Conservation (phyloP, 2,888 invertebrate genomes). For the Gandaritis pyraliata region DNA sequence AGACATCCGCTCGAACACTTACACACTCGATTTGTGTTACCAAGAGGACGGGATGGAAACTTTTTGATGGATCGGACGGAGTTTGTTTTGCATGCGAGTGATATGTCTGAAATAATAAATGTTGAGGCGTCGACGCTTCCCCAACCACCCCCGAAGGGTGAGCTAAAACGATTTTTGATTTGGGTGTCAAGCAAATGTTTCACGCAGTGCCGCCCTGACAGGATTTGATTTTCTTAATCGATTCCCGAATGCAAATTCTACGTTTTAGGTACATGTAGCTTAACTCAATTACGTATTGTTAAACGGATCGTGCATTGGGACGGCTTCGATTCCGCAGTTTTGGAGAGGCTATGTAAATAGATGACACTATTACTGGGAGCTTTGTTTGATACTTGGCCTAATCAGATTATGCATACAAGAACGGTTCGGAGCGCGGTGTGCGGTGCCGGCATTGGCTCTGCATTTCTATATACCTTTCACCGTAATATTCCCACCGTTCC, state of each 20-base stretch:
- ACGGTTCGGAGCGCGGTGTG: constrained; percentile 65
- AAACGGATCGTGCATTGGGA: constrained; percentile 55
- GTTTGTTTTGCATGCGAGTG: constrained; percentile 85
- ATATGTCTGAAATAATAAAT: constrained; percentile 85
- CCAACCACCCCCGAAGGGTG: constrained; percentile 72
- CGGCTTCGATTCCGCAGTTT: constrained; percentile 57
- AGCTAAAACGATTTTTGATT: constrained; percentile 84
- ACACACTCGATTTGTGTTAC: constrained; percentile 82
- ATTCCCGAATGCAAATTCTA: constrained; percentile 73
- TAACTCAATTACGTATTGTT: constrained; percentile 51
- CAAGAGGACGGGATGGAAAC: constrained; percentile 64
- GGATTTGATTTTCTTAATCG: constrained; percentile 84
- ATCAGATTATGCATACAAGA: constrained; percentile 84
- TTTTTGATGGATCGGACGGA: constrained; percentile 84
- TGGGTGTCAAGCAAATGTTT: constrained; percentile 85
- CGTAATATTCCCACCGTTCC: constrained; percentile 45
- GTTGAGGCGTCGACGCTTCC: constrained; percentile 83
- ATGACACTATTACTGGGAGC: constrained; percentile 69
- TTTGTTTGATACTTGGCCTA: constrained; percentile 80
- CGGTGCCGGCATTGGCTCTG: constrained; percentile 9
- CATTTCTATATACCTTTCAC: constrained; percentile 11
- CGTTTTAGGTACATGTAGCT: constrained; percentile 30
- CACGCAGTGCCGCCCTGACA: constrained; percentile 77
- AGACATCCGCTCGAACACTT: constrained; percentile 66
- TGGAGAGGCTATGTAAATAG: constrained; percentile 64